Evolutionary conservation across 2,888 invertebrate species (phyloP), one percentile per base, ranked within the genome.

Genomic region (Xiphydria camelus): DNA sequence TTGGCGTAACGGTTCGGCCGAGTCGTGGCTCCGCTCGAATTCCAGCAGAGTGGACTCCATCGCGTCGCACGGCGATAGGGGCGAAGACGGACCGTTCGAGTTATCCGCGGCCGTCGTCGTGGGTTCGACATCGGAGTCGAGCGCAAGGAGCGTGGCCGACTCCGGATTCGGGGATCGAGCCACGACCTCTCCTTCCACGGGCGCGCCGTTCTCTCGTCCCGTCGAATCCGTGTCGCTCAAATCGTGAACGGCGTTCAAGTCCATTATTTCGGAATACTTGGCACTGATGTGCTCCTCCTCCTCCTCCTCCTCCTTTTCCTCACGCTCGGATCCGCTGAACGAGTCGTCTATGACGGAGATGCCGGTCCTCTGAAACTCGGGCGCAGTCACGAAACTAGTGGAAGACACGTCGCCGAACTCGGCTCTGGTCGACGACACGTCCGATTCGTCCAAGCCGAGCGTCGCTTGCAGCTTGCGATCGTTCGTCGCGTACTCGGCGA

Each of bases 331-430:
- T 7, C 52, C 57, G 1, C 57, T 46, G 53, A 66, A 61, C n/a
- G 71, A 64, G 35, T 62, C 47, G 25, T 70, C 64, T 49, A 69
- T 42, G 37, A 61, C 23, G 35, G 70, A 62, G 49, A 73, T 17
- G 23, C 59, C 48, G 46, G 67, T 59, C 64, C 61, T 55, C 32
- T 68, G 61, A 36, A 68, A 49, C 39, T 73, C 65, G 26, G 60
- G 53, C 5, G 52, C 47, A 0, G 66, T 62, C 23, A 70, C 51
- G 29, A 70, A 73, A 46, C 72, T 78, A 4, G 66, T 62, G 2
- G 63, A 59, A 0, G 80, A 76, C 44, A 80, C 80, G 50, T 81
- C 81, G 2, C 79, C 80, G 49, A 70, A 79, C 41, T 78, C 77
- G 1, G 80, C 81, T 43, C 75, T 77, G 9, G 79, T 80, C 0